A percentile compares a stretch with the other conserved stretches of the same genome.
Conservation (phyloP, 2,113 vertebrate species). For the Odobenus rosmarus region DNA sequence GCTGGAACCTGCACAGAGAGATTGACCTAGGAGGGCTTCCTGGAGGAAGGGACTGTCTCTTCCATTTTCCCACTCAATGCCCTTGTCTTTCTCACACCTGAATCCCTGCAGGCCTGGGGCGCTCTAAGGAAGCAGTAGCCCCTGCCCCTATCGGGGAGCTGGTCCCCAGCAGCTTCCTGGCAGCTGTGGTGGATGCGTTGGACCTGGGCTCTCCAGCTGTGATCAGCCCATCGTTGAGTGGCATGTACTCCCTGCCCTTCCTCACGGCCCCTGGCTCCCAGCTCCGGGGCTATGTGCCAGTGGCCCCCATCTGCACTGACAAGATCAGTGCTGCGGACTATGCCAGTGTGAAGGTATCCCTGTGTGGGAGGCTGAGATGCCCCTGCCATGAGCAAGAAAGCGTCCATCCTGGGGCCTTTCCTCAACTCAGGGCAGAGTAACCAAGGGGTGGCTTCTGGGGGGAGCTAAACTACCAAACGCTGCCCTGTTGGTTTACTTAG, state of each 20-base stretch:
- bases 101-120: conserved; percentile 89
- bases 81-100: not conserved
- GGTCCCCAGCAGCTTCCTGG: conserved; percentile 90
- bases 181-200: conserved; percentile 89
- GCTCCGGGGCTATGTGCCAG: conserved; percentile 92
- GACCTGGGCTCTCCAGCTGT: conserved; percentile 89
- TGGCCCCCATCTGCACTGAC: conserved; percentile 98
- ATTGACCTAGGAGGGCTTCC: not conserved
- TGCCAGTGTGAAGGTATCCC: conserved; percentile 88
- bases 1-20: not conserved
- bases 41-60: not conserved
- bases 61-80: not conserved
- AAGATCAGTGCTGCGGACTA: conserved; percentile 91
- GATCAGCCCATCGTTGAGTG: conserved; percentile 96
- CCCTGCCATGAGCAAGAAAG: not conserved
- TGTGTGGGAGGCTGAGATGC: not conserved
- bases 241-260: conserved; percentile 97
- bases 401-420: not conserved
- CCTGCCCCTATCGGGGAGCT: conserved; percentile 88
- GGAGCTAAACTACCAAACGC: not conserved
- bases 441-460: not conserved
- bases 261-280: conserved; percentile 88
- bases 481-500: not conserved
- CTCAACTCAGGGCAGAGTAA: not conserved
- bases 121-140: conserved; percentile 88